Percentiles rank a stretch among this genome's conserved stretches.
Conservation (phyloP, 2,888 invertebrate species). For the Tillus elongatus region DNA sequence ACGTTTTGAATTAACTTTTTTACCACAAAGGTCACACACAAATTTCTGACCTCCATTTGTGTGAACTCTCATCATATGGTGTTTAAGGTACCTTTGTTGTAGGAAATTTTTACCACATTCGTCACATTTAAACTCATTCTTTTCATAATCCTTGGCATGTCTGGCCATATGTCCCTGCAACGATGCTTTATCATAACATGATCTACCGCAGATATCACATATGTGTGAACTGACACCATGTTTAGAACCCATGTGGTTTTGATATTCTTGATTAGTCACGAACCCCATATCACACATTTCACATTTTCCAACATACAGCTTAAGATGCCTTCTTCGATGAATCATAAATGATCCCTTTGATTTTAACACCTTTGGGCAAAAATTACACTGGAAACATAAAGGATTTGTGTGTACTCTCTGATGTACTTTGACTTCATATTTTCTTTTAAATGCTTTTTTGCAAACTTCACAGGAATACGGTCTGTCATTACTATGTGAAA, state of each 20-base stretch:
- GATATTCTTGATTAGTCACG: constrained; percentile 29
- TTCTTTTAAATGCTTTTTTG: constrained; percentile 23
- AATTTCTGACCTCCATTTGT: constrained; percentile 23
- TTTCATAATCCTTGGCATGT: constrained; percentile 24
- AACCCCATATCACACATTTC: constrained; percentile 28
- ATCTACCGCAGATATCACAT: constrained; percentile 28
- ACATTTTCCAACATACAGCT: constrained; percentile 47
- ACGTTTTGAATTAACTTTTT: constrained; percentile 26
- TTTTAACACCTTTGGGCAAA: constrained; percentile 48
- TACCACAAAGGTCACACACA: constrained; percentile 32
- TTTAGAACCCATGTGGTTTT: constrained; percentile 28
- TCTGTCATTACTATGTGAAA: constrained; percentile 45
- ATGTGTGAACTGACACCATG: constrained; percentile 26
- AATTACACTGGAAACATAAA: constrained; percentile 38
- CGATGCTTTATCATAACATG: constrained; percentile 28
- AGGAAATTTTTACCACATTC: constrained; percentile 22
- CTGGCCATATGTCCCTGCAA: constrained; percentile 28
- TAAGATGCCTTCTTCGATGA: constrained; percentile 47
- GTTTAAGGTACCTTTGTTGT: constrained; percentile 20
- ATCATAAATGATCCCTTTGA: constrained; percentile 37
- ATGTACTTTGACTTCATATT: constrained; percentile 21
- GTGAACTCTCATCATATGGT: constrained; percentile 21
- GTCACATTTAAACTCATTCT: constrained; percentile 11
- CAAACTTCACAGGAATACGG: constrained; percentile 33
- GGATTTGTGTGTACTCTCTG: constrained; percentile 17